These are phyloP conservation scores for Picathartes gymnocephalus DNA, from an alignment of 2,113 vertebrate species.

Conservation along the genomic window DNA sequence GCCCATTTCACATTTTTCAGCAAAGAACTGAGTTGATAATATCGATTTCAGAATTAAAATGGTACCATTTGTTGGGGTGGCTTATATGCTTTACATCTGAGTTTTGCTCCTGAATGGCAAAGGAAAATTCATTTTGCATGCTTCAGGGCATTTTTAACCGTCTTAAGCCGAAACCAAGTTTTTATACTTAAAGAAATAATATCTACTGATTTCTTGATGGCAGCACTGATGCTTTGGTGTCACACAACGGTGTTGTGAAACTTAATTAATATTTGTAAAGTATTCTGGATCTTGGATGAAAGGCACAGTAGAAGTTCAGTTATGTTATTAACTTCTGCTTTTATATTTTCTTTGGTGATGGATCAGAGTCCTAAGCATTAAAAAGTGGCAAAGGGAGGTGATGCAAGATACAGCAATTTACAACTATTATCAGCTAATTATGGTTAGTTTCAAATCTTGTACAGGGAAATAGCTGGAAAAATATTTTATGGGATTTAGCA, in stretches of 20 bases:
- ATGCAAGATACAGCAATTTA: background rate
- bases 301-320: background rate
- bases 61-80: background rate
- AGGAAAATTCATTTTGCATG: background rate
- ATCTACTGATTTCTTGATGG: background rate
- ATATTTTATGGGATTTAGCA: background rate
- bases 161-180: background rate
- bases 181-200: background rate
- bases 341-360: conserved; percentile 1
- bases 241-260: conserved; percentile 28
- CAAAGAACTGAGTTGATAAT: background rate
- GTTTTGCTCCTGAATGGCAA: background rate
- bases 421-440: background rate
- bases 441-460: background rate
- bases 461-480: background rate
- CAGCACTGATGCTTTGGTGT: background rate
- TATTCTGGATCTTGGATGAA: conserved; percentile 21
- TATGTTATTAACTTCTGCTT: conserved; percentile 6
- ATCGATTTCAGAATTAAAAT: background rate
- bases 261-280: conserved; percentile 35
- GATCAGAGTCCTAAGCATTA: background rate
- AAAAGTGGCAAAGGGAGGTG: background rate
- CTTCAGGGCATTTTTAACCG: background rate
- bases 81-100: background rate
- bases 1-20: background rate